Conservation (phyloP, 2,113 vertebrate species). For the Electrona antarctica region DNA sequence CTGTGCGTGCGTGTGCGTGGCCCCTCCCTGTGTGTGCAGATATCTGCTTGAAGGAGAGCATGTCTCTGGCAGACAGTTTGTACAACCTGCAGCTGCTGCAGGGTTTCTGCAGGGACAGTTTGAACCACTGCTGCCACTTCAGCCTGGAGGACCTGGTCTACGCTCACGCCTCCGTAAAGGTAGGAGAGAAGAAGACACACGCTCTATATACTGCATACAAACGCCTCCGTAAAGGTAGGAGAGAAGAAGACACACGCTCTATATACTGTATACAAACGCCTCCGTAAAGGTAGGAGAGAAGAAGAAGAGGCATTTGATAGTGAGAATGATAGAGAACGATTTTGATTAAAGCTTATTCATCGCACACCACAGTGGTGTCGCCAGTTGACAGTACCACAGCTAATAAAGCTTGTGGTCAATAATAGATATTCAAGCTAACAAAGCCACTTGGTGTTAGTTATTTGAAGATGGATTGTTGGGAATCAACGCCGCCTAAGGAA, state of each 20-base stretch:
- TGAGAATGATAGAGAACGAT: too few relatives aligned
- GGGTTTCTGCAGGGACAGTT: slow-evolving; percentile 92
- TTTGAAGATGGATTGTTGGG: slow-evolving; percentile 38
- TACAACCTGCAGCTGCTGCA: slow-evolving; percentile 97
- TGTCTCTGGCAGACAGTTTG: slow-evolving; percentile 96
- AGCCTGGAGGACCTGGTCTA: slow-evolving; percentile 97
- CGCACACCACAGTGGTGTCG: too few relatives aligned
- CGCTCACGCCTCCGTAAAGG: slow-evolving; percentile 89
- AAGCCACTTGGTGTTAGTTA: neutral
- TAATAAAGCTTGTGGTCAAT: too few relatives aligned
- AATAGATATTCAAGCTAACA: too few relatives aligned
- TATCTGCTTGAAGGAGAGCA: slow-evolving; percentile 95
- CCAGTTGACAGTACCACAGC: too few relatives aligned
- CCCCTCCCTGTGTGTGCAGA: slow-evolving; percentile 80
- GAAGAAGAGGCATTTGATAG: too few relatives aligned
- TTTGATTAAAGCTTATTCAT: too few relatives aligned
- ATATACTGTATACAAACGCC: too few relatives aligned
- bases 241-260: too few relatives aligned
- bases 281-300: slow-evolving; percentile 57
- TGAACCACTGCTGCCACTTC: slow-evolving; percentile 97
- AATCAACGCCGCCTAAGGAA: neutral
- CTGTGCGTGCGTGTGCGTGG: slow-evolving; percentile 22
- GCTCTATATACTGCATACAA: too few relatives aligned
- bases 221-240: slow-evolving; percentile 89
- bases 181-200: slow-evolving; percentile 50